Evolutionary conservation across 2,888 invertebrate species (phyloP).

Genomic region (Andrena dorsata): DNA sequence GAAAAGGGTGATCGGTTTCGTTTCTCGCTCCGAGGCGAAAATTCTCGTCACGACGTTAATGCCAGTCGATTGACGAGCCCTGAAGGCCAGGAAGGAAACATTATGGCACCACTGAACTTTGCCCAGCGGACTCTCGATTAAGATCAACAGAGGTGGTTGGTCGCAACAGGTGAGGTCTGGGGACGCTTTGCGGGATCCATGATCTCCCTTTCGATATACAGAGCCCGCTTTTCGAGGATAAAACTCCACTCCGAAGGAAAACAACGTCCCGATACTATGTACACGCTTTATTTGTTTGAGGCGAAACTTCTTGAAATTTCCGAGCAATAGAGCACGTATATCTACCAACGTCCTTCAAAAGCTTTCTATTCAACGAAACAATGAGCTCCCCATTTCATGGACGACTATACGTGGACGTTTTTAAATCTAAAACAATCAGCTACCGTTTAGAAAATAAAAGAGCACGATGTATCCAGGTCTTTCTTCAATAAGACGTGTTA

Average conservation of each 20-base stretch:
- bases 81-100: constrained; percentile 45
- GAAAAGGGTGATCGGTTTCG: constrained; percentile 5
- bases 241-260: constrained; percentile 22
- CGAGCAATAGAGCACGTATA: not conserved
- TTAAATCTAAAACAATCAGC: not conserved
- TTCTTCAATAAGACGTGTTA: not conserved
- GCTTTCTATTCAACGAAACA: not conserved
- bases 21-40: constrained; percentile 2
- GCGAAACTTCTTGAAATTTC: not conserved
- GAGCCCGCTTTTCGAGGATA: constrained; percentile 19
- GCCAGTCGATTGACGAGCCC: not conserved
- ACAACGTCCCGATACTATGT: constrained; percentile 9
- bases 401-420: not conserved
- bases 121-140: constrained; percentile 61
- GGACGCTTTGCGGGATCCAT: constrained; percentile 59
- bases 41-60: constrained; percentile 16
- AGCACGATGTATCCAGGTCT: not conserved
- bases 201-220: constrained; percentile 54
- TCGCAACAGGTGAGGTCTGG: constrained; percentile 71
- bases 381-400: not conserved
- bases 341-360: not conserved
- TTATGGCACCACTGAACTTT: constrained; percentile 59
- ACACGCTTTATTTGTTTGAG: not conserved
- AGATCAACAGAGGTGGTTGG: constrained; percentile 65
- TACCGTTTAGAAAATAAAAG: not conserved